These are phyloP conservation scores for Holothuria leucospilota DNA, from an alignment of 53 echinoderm and acorn worm genomes.

Conservation along the genomic window DNA sequence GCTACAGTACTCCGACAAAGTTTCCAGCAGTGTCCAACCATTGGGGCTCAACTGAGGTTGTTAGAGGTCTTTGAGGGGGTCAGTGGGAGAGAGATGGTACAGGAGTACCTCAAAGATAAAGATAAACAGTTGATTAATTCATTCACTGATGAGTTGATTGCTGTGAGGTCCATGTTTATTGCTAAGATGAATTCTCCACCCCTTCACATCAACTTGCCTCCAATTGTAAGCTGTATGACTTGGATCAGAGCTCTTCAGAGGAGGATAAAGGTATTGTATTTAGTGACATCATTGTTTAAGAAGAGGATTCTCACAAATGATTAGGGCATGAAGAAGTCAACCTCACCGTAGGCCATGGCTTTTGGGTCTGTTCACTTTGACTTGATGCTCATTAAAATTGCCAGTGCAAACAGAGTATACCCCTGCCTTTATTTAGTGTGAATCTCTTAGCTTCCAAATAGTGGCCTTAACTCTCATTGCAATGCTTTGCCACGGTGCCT, in stretches of 20 bases:
- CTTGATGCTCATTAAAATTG: too few species aligned
- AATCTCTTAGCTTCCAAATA: too few species aligned
- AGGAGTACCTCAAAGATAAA: conserved; percentile 94
- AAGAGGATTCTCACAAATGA: too few species aligned
- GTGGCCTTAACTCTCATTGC: too few species aligned
- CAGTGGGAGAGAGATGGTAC: conserved; percentile 97
- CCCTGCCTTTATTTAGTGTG: too few species aligned
- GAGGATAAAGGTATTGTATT: conserved; percentile 76
- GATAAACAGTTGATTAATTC: conserved; percentile 87
- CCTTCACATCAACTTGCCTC: conserved; percentile 79
- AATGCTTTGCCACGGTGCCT: too few species aligned
- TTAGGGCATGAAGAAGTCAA: too few species aligned
- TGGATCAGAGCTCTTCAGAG: conserved; percentile 90
- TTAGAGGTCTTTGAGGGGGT: conserved; percentile 98
- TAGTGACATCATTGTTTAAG: too few species aligned
- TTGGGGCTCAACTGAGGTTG: conserved; percentile 91
- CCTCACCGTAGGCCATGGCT: too few species aligned
- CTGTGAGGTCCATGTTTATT: conserved; percentile 90
- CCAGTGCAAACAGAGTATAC: too few species aligned
- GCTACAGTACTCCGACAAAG: conserved; percentile 95
- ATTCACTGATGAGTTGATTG: conserved; percentile 88
- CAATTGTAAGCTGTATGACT: conserved; percentile 89
- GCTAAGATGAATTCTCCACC: conserved; percentile 74
- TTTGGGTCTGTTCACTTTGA: too few species aligned
- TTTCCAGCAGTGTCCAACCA: conserved; percentile 96